Base-by-base conservation (phyloP, 2,113 vertebrate species). In the Galeopterus variegatus region DNA sequence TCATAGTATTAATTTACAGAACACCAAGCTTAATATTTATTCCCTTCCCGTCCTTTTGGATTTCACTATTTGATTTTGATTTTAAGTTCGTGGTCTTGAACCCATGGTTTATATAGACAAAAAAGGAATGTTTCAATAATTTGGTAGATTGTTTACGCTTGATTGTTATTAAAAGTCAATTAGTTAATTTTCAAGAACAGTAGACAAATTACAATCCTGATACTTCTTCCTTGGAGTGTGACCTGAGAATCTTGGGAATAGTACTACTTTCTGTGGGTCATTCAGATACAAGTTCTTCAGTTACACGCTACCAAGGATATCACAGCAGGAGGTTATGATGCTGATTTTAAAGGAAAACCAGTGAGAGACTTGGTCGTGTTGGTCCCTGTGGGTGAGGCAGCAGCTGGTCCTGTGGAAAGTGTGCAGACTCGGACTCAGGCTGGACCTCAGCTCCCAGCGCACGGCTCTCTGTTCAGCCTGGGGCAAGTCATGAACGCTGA, bases 1-100 rank as follows among this genome's bases (percentile, higher is more conserved):
- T 96, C 23, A 33, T 56, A 92, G 52, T 52, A 24, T 88, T 93
- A 36, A 90, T 84, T 72, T 93, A 45, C 64, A 84, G 54, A 95
- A 13, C 10, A 48, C n/a, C 67, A 86, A 54, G 14, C 31, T 90
- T 94, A 50, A 45, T 65, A 45, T 7, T 65, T 65, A 45, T 7
- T 65, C 33, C 12, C 13, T 75, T 72, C 62, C 48, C 23, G 69
- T 54, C n/a, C 50, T 91, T 33, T 79, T 81, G 50, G 52, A 17
- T n/a, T 58, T 95, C 26, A 84, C 58, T 56, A 0, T 77, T 81
- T 82, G n/a, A n/a, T 70, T 88, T 86, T 79, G 31, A 7, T 17
- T 92, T 77, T n/a, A 87, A 82, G 17, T 89, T 88, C 36, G 21
- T 26, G 21, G 26, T 70, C 69, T 89, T 62, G 45, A 62, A 67